These are phyloP conservation scores for Eupithecia abbreviata DNA, from an alignment of 2,888 invertebrate species.

Conservation along the genomic window DNA sequence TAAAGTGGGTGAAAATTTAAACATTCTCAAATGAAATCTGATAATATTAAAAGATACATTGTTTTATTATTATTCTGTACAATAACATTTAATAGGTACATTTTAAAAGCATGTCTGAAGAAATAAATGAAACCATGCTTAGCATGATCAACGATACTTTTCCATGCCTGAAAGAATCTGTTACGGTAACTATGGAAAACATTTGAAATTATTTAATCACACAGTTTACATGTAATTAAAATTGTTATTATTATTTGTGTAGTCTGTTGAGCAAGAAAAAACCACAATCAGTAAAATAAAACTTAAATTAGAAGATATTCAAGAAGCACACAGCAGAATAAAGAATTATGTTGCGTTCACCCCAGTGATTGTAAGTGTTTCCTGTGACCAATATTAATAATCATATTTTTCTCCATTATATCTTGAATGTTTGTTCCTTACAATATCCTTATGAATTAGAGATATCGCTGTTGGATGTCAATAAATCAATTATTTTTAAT, in stretches of 20 bases:
- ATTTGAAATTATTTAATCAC: neutral
- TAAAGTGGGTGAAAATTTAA: neutral
- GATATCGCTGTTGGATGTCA: constrained; percentile 27
- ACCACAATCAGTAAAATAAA: constrained; percentile 53
- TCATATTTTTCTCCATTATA: neutral
- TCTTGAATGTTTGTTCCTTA: neutral
- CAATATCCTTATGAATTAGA: neutral
- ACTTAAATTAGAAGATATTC: constrained; percentile 61
- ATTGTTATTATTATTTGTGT: neutral
- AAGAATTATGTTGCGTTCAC: constrained; percentile 55
- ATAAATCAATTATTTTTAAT: constrained; percentile 42
- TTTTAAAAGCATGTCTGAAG: constrained; percentile 44
- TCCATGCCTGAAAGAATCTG: constrained; percentile 39
- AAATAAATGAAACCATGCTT: constrained; percentile 38
- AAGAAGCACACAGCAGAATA: constrained; percentile 61
- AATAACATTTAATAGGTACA: constrained; percentile 37
- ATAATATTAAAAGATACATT: constrained; percentile 34
- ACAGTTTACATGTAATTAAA: neutral
- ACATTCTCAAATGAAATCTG: constrained; percentile 21
- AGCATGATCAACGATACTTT: constrained; percentile 50
- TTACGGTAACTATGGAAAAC: constrained; percentile 33
- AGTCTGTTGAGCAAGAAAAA: constrained; percentile 27
- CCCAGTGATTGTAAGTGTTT: constrained; percentile 59
- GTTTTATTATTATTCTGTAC: constrained; percentile 46
- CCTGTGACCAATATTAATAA: neutral